Percentiles rank a stretch among this genome's conserved stretches.
Conservation (phyloP, 2,888 invertebrate species). For the Lasiommata megera region DNA sequence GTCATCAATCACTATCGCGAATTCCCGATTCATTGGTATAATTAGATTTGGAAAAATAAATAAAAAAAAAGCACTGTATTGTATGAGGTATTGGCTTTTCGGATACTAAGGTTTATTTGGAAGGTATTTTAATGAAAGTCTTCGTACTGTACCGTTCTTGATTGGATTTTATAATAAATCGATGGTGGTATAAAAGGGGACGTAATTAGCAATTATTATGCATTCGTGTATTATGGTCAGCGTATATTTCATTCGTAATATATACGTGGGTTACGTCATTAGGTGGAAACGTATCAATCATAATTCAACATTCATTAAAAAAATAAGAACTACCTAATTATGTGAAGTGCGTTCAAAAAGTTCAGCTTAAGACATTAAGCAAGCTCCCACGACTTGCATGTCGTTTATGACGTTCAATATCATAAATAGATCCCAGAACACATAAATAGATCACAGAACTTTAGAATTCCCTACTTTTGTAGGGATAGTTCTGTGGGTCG, state of each 20-base stretch:
- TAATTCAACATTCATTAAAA: background rate
- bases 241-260: slow-evolving; percentile 7
- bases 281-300: slow-evolving; percentile 10
- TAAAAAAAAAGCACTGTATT: slow-evolving; percentile 36
- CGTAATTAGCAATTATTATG: slow-evolving; percentile 24
- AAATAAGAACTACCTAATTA: background rate
- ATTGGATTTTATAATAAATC: slow-evolving; percentile 24
- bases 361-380: background rate
- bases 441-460: no score
- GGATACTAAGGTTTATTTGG: slow-evolving; percentile 38
- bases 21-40: slow-evolving; percentile 59
- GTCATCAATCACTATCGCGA: slow-evolving; percentile 59
- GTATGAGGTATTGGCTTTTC: slow-evolving; percentile 34
- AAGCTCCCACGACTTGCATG: background rate
- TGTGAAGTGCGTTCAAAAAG: background rate
- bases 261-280: slow-evolving; percentile 10
- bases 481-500: no score
- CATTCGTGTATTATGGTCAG: slow-evolving; percentile 8
- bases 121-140: slow-evolving; percentile 41
- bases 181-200: slow-evolving; percentile 16
- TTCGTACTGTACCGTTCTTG: slow-evolving; percentile 24
- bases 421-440: background rate
- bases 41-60: slow-evolving; percentile 52
- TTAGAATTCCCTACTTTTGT: no score
- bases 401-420: background rate